Percentiles rank a stretch among this genome's conserved stretches.
phyloP scores from a whole-genome alignment of 2,888 invertebrate genomes.

The Phorcus lineatus region DNA sequence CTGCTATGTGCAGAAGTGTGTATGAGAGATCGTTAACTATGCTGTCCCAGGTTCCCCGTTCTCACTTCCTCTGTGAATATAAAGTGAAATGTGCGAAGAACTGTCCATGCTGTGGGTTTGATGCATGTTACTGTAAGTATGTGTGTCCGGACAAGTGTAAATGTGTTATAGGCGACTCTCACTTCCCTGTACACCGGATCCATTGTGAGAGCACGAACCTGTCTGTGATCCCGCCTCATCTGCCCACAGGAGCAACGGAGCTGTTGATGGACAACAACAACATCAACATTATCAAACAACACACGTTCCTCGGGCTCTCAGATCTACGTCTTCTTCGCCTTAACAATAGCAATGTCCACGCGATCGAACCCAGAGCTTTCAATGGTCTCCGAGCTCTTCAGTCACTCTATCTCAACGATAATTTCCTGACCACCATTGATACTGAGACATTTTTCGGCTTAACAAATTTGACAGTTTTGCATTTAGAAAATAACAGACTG shows the following conservation, averaged over 20 bases:
- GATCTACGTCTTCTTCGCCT: conserved; percentile 38
- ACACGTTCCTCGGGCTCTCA: conserved; percentile 38
- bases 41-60: conserved; percentile 32
- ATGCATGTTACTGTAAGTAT: conserved; percentile 57
- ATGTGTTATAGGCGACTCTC: conserved; percentile 44
- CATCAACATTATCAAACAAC: conserved; percentile 37
- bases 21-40: conserved; percentile 34
- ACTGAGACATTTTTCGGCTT: conserved; percentile 40
- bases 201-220: conserved; percentile 49
- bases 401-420: conserved; percentile 48
- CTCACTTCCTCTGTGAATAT: conserved; percentile 57
- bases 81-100: conserved; percentile 46
- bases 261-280: conserved; percentile 58
- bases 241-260: conserved; percentile 57
- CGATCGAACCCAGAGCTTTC: conserved; percentile 52
- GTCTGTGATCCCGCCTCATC: conserved; percentile 41
- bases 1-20: conserved; percentile 44
- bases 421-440: conserved; percentile 43
- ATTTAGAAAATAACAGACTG: conserved; percentile 40
- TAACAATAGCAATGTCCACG: conserved; percentile 52
- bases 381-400: conserved; percentile 50
- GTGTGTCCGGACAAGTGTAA: conserved; percentile 53
- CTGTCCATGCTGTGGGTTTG: conserved; percentile 59
- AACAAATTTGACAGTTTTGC: conserved; percentile 33
- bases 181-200: conserved; percentile 37